Conservation (phyloP, 2,797 vertebrate genomes). For the Tamandua tetradactyla region DNA sequence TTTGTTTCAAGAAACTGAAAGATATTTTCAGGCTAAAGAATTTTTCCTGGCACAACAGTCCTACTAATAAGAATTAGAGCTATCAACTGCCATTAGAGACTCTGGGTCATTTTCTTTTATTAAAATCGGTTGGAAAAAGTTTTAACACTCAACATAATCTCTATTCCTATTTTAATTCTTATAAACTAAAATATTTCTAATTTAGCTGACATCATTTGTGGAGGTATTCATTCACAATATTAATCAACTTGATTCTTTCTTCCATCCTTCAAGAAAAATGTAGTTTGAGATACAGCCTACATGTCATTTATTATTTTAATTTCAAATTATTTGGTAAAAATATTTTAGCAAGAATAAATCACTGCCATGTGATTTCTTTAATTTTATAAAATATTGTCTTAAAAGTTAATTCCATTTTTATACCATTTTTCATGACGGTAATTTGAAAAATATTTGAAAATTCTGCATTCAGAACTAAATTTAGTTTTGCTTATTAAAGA, state of each 20-base stretch:
- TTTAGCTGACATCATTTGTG: background rate
- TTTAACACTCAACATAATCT: background rate
- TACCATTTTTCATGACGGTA: background rate
- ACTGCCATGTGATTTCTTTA: slow-evolving; percentile 51
- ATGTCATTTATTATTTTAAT: slow-evolving; percentile 34
- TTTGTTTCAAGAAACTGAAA: slow-evolving; percentile 80
- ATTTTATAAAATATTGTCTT: slow-evolving; percentile 56
- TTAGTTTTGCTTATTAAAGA: slow-evolving; percentile 39
- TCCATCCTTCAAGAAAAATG: slow-evolving; percentile 46
- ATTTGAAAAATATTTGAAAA: slow-evolving; percentile 55
- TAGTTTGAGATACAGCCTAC: slow-evolving; percentile 6
- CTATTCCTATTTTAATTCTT: slow-evolving; percentile 23
- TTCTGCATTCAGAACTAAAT: slow-evolving; percentile 28
- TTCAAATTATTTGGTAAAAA: slow-evolving; percentile 51
- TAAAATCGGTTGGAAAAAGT: slow-evolving; percentile 33
- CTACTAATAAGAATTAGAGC: background rate
- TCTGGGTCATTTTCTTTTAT: background rate
- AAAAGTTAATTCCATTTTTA: slow-evolving; percentile 41
- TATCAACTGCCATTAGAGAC: background rate
- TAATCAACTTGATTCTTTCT: slow-evolving; percentile 26
- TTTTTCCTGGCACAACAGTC: background rate
- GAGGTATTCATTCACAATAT: background rate
- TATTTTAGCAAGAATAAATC: slow-evolving; percentile 13
- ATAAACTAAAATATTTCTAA: slow-evolving; percentile 47
- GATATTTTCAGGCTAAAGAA: slow-evolving; percentile 12